phyloP scores from a whole-genome alignment of 2,797 vertebrate genomes.

The Thalassophryne amazonica region DNA sequence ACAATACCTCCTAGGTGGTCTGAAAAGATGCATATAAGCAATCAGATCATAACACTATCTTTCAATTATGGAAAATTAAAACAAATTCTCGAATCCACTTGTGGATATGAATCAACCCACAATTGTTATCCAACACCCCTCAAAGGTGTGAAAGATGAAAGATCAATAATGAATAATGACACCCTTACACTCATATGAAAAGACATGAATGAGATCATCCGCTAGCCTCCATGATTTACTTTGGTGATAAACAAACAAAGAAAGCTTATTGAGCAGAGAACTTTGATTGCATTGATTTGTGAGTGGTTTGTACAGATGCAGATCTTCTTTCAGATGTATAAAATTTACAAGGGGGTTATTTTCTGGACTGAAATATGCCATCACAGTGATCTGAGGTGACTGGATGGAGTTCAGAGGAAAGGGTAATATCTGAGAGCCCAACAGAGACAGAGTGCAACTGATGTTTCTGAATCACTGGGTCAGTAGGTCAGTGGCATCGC shows the following conservation, averaged over 20 bases:
- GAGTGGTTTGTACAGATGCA: no score
- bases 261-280: no score
- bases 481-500: constrained; percentile 70
- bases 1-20: no score
- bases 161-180: neutral
- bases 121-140: no score
- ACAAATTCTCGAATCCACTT: constrained; percentile 1
- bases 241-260: no score
- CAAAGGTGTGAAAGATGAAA: neutral
- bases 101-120: constrained; percentile 2
- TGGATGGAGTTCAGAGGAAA: constrained; percentile 54
- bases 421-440: constrained; percentile 51
- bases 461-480: constrained; percentile 73
- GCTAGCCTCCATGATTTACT: no score
- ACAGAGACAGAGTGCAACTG: constrained; percentile 52
- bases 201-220: neutral
- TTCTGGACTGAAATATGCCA: constrained; percentile 45
- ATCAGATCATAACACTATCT: no score
- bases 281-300: no score
- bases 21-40: no score
- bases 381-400: constrained; percentile 53
- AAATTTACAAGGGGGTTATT: constrained; percentile 26
- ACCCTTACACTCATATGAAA: neutral
- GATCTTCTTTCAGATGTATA: no score
- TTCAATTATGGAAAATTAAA: no score